Evolutionary conservation across 1,140 invertebrate species (phyloP), one percentile per base, ranked within the genome.

Genomic region (Littorina saxatilis): DNA sequence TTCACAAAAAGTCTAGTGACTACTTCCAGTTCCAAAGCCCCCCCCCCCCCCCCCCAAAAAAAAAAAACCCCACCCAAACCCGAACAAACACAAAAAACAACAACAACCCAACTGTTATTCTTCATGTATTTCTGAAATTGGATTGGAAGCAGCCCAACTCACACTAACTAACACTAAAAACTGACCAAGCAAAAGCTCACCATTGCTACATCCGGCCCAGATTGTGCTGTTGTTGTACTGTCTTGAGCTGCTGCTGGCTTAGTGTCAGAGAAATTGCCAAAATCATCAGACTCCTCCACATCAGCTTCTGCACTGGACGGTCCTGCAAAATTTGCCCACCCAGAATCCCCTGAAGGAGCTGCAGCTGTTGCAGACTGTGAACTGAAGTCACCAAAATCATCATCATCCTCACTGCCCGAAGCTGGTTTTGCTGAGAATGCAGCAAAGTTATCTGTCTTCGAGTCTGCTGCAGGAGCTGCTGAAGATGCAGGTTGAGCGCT

Each of bases 221-320:
- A n/a, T n/a, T n/a, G n/a, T n/a, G n/a, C n/a, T 23, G 29, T 32
- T 58, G 74, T 0, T 27, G 17, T 7, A 13, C 23, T 35, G 0
- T 72, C 68, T 29, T 72, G 27, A 13, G 32, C 2, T 13, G 55
- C 23, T 39, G 32, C n/a, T 39, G 27, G 3, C 11, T 73, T 39
- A 29, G 39, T 7, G 0, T 39, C 40, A 15, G 39, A 73, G n/a
- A 90, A 90, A 50, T 84, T 83, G 39, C 87, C 89, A 86, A 89
- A 90, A 66, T 88, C 88, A 83, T 87, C 87, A 81, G 87, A 84
- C 77, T 85, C 85, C 66, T 86, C 85, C 29, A 86, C 87, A 66
- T 88, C 85, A 82, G 82, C 39, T 66, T 39, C 72, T 77, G 73
- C 73, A 5, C 75, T 82, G 43, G 58, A 73, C n/a, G 20, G 63